Percentiles rank a stretch among this genome's conserved stretches.
Evolutionary conservation across 1,140 invertebrate species (phyloP).

Genomic region (Drosophila ananassae): DNA sequence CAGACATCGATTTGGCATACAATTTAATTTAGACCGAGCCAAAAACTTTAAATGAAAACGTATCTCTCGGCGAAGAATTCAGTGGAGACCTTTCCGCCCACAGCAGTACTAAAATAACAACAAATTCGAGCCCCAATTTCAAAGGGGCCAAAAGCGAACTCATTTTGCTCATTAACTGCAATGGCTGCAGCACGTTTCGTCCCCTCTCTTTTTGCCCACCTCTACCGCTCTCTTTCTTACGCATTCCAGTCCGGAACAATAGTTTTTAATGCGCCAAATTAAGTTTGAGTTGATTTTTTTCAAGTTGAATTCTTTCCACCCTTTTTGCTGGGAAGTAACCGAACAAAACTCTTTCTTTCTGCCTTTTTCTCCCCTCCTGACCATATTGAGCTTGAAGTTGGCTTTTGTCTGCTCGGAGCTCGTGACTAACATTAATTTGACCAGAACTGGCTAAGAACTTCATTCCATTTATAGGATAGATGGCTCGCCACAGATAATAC

Average conservation of each 20-base stretch:
- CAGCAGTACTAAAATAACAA: conserved; percentile 19
- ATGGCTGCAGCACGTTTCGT: conserved; percentile 57
- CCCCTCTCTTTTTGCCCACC: conserved; percentile 15
- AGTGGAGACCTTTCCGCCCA: conserved; percentile 29
- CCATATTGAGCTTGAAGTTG: conserved; percentile 73
- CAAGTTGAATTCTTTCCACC: conserved; percentile 1
- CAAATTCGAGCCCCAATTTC: conserved; percentile 41
- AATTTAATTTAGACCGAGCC: conserved; percentile 29
- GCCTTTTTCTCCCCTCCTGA: conserved; percentile 23
- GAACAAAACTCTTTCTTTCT: conserved; percentile 51
- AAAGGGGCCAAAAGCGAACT: conserved; percentile 19
- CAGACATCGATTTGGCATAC: conserved; percentile 35
- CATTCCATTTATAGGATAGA: conserved; percentile 57
- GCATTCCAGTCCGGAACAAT: conserved; percentile 45
- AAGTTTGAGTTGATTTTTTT: conserved; percentile 56
- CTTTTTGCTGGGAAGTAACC: conserved; percentile 49
- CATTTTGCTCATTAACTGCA: conserved; percentile 64
- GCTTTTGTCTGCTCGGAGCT: conserved; percentile 57
- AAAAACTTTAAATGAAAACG: conserved; percentile 3
- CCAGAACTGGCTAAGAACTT: conserved; percentile 65
- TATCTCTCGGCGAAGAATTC: conserved; percentile 8
- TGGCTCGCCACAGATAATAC: conserved; percentile 56
- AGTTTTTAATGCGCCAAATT: conserved; percentile 78
- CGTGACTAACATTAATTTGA: conserved; percentile 80
- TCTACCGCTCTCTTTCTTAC: conserved; percentile 11